These are phyloP conservation scores for Triplophysa bombifrons DNA, from an alignment of 2,797 vertebrate genomes.

Conservation along the genomic window DNA sequence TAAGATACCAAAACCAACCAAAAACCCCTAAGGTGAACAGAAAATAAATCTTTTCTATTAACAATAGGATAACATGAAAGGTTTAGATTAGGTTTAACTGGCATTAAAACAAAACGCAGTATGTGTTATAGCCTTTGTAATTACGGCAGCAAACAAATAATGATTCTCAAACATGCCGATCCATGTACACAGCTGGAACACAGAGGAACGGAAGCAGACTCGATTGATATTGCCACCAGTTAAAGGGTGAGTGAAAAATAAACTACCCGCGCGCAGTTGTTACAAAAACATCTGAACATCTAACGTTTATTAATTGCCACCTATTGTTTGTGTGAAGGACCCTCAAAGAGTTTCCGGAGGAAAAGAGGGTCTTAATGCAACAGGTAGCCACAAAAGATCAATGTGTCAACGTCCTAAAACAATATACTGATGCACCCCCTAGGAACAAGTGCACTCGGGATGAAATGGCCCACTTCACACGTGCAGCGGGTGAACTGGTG, in stretches of 20 bases:
- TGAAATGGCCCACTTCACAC: conserved; percentile 53
- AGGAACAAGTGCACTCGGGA: conserved; percentile 59
- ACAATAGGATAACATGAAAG: neutral
- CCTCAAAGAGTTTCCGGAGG: conserved; percentile 36
- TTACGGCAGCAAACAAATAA: neutral
- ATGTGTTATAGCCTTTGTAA: neutral
- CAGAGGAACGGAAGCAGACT: conserved; percentile 26
- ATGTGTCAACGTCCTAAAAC: conserved; percentile 57
- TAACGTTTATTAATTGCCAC: conserved; percentile 52
- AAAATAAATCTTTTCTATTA: neutral
- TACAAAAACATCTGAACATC: conserved; percentile 40
- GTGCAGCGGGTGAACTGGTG: conserved; percentile 58
- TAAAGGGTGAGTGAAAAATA: conserved; percentile 21
- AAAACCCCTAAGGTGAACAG: neutral
- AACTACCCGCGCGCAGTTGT: conserved; percentile 46
- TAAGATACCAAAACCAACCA: neutral
- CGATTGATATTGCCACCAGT: neutral
- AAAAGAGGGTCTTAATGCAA: conserved; percentile 23
- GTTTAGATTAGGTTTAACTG: neutral
- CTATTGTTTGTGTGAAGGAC: conserved; percentile 57
- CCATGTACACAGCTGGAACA: conserved; percentile 6
- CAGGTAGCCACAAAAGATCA: conserved; percentile 34
- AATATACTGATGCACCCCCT: conserved; percentile 26
- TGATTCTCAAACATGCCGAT: neutral
- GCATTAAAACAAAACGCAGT: neutral